Conservation (phyloP, 2,797 vertebrate genomes). For the Phaenicophaeus curvirostris region DNA sequence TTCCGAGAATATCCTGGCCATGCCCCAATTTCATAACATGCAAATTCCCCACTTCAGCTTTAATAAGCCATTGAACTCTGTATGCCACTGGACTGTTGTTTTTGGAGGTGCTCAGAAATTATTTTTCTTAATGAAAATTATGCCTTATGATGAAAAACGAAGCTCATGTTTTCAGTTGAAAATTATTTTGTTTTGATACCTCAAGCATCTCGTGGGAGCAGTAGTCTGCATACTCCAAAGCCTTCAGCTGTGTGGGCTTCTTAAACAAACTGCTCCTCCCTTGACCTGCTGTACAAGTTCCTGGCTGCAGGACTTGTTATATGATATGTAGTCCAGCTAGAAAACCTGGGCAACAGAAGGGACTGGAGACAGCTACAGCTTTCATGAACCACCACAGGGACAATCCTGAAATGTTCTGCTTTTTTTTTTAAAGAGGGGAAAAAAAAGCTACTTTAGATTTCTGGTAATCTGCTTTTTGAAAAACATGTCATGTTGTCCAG, state of each 20-base stretch:
- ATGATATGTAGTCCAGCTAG: neutral
- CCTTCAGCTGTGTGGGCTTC: slow-evolving; percentile 22
- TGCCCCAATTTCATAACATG: slow-evolving; percentile 23
- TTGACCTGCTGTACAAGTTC: slow-evolving; percentile 1
- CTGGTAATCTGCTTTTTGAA: neutral
- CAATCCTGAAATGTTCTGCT: neutral
- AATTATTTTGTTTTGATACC: slow-evolving; percentile 63
- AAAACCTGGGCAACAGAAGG: neutral
- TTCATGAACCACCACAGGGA: neutral
- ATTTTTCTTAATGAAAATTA: slow-evolving; percentile 59
- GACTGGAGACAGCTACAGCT: neutral
- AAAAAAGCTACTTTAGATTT: neutral
- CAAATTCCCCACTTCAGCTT: slow-evolving; percentile 31
- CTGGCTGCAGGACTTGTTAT: neutral
- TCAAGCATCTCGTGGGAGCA: slow-evolving; percentile 9
- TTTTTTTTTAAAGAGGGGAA: neutral
- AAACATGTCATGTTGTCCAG: neutral
- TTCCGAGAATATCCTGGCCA: slow-evolving; percentile 53
- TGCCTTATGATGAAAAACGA: slow-evolving; percentile 45
- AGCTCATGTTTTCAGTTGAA: slow-evolving; percentile 40
- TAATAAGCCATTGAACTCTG: slow-evolving; percentile 65
- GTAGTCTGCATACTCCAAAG: slow-evolving; percentile 42
- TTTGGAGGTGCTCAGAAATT: slow-evolving; percentile 52
- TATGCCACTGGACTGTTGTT: slow-evolving; percentile 45
- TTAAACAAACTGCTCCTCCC: slow-evolving; percentile 53